Percentiles rank a stretch among this genome's conserved stretches.
These are phyloP conservation scores for Aphodius sticticus DNA, from an alignment of 2,888 invertebrate species.

Conservation along the genomic window DNA sequence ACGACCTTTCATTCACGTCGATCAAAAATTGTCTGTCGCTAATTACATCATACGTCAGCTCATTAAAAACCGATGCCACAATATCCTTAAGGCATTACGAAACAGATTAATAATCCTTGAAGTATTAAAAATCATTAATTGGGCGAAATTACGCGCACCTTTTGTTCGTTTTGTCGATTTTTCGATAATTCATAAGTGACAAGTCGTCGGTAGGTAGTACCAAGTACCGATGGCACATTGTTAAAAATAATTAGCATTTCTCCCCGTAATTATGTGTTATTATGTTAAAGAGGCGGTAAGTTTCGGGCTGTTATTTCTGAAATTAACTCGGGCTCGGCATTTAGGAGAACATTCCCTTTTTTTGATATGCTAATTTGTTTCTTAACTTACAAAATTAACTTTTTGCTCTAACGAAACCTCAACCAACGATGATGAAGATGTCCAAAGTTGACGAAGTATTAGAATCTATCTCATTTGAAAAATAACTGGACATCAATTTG, in stretches of 20 bases:
- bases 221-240: slow-evolving; percentile 9
- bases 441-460: neutral
- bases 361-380: neutral
- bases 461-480: neutral
- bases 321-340: slow-evolving; percentile 19
- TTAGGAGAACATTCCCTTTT: slow-evolving; percentile 8
- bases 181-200: slow-evolving; percentile 4
- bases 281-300: slow-evolving; percentile 18
- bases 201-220: neutral
- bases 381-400: neutral
- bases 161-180: slow-evolving; percentile 14
- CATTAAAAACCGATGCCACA: neutral
- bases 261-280: slow-evolving; percentile 25
- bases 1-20: neutral
- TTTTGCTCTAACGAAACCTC: neutral
- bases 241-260: slow-evolving; percentile 24
- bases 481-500: neutral
- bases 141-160: slow-evolving; percentile 9
- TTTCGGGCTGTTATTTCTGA: slow-evolving; percentile 15
- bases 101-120: neutral
- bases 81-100: neutral
- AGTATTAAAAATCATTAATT: slow-evolving; percentile 6
- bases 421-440: neutral
- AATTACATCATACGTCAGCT: neutral
- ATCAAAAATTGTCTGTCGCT: neutral